phyloP scores from a whole-genome alignment of 2,797 vertebrate genomes.

The Todus mexicanus region DNA sequence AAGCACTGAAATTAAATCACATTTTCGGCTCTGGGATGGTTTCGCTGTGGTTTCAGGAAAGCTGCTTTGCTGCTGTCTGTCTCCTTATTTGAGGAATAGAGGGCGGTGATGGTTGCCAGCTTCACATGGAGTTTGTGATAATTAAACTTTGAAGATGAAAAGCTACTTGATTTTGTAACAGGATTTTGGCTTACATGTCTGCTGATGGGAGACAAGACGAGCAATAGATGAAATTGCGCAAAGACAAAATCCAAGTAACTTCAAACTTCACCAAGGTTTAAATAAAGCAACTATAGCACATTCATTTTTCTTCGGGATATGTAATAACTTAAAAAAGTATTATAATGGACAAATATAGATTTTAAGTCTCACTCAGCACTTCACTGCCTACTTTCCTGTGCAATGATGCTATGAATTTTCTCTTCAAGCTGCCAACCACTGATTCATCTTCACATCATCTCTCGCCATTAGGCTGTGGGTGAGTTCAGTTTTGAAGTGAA shows the following conservation, averaged over 20 bases:
- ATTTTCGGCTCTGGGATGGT: background rate
- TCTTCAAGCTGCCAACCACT: background rate
- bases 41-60: background rate
- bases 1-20: background rate
- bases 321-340: background rate
- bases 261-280: conserved; percentile 7
- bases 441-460: background rate
- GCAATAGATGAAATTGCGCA: background rate
- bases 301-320: conserved; percentile 7
- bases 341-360: conserved; percentile 20
- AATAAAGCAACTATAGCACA: background rate
- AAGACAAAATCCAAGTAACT: conserved; percentile 23
- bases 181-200: background rate
- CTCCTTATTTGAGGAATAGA: background rate
- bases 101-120: background rate
- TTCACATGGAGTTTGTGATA: background rate
- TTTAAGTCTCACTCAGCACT: conserved; percentile 9
- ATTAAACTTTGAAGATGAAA: conserved; percentile 26
- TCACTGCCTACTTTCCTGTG: background rate
- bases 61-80: background rate
- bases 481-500: background rate
- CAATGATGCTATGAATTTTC: background rate
- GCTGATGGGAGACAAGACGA: background rate
- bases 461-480: background rate
- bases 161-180: conserved; percentile 1